phyloP scores from a whole-genome alignment of 2,113 vertebrate genomes.

The Grallaria varia region DNA sequence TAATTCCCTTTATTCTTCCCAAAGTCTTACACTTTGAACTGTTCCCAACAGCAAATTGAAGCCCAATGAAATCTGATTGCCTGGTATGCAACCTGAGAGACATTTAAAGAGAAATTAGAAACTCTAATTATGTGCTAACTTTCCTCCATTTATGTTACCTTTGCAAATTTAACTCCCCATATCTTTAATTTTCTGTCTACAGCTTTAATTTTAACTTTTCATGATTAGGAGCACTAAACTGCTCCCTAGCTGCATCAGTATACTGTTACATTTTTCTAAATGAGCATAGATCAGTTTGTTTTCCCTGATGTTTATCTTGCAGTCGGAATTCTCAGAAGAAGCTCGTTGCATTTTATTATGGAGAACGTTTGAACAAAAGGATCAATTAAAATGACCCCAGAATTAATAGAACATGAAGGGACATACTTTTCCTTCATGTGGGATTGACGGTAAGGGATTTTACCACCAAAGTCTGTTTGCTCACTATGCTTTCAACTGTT shows the following conservation, averaged over 20 bases:
- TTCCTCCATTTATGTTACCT: constrained; percentile 57
- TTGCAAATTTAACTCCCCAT: constrained; percentile 51
- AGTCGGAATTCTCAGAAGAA: not conserved
- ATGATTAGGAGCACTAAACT: constrained; percentile 48
- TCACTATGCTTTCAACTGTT: not conserved
- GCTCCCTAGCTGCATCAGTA: constrained; percentile 16
- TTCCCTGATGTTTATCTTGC: constrained; percentile 17
- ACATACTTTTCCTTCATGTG: not conserved
- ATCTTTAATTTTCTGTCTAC: constrained; percentile 51
- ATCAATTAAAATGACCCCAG: not conserved
- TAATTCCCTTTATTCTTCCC: constrained; percentile 5
- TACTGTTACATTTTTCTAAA: constrained; percentile 29
- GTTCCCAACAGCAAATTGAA: constrained; percentile 59
- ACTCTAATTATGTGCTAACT: constrained; percentile 61
- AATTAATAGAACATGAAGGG: not conserved
- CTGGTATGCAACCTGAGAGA: constrained; percentile 35
- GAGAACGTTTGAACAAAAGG: not conserved
- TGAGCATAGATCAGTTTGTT: constrained; percentile 37
- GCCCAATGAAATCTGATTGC: constrained; percentile 49
- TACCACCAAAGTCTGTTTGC: not conserved
- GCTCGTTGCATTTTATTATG: not conserved
- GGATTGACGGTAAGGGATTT: not conserved
- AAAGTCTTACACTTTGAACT: constrained; percentile 50
- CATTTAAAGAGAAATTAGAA: constrained; percentile 67
- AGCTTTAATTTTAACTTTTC: constrained; percentile 53